phyloP scores from a whole-genome alignment of 2,888 invertebrate species.

The Bellardia bayeri region DNA sequence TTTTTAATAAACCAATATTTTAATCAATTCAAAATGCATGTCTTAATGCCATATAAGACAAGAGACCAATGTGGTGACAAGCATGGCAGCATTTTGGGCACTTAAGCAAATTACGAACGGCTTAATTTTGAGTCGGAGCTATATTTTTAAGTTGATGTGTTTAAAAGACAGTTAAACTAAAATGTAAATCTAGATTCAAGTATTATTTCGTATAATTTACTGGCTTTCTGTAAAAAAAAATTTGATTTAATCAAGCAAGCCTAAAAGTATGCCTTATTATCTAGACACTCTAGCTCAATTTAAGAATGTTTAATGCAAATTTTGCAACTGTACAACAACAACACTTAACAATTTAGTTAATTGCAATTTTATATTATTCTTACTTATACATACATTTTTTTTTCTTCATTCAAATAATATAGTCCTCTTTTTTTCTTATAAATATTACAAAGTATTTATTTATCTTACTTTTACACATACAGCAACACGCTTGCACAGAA shows the following conservation, averaged over 20 bases:
- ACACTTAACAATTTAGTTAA: conserved; percentile 62
- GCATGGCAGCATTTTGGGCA: no score
- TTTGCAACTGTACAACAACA: conserved; percentile 21
- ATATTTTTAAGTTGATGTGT: no score
- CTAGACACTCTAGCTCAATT: background rate
- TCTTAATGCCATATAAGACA: no score
- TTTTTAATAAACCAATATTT: no score
- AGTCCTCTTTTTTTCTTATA: conserved; percentile 3
- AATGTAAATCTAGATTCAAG: no score
- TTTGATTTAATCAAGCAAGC: background rate
- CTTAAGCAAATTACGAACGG: no score
- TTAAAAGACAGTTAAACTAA: no score
- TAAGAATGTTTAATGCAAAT: background rate
- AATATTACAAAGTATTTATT: conserved; percentile 45
- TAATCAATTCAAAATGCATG: no score
- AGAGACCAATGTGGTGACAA: no score
- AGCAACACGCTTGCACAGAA: conserved; percentile 8
- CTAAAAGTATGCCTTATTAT: background rate
- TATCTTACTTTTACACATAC: conserved; percentile 30
- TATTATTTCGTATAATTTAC: no score
- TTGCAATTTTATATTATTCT: conserved; percentile 55
- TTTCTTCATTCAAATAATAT: background rate
- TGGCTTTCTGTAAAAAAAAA: no score
- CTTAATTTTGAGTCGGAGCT: no score
- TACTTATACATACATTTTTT: conserved; percentile 37